These are phyloP conservation scores for Anthopleura sola DNA, from an alignment of 64 coral and sea anemone genomes.

Conservation along the genomic window DNA sequence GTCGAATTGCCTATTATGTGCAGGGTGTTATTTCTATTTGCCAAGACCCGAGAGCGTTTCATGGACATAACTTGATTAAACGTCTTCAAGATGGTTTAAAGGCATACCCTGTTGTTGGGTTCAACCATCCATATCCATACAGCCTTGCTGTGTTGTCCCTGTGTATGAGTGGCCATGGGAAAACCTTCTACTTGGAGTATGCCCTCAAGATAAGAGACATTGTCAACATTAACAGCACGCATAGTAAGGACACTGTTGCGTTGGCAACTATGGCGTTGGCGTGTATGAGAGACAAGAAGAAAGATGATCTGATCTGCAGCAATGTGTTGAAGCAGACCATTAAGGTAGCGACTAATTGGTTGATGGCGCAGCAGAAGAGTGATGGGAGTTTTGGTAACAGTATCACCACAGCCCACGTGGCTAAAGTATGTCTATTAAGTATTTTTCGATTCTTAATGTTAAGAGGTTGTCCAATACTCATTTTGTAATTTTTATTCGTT, in stretches of 20 bases:
- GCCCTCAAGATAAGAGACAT: background rate
- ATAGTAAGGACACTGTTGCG: background rate
- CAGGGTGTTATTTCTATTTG: constrained; percentile 35
- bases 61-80: constrained; percentile 30
- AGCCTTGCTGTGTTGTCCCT: constrained; percentile 40
- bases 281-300: background rate
- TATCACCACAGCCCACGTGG: background rate
- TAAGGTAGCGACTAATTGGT: background rate
- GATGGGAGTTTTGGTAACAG: constrained; percentile 8
- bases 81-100: constrained; percentile 4
- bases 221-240: background rate
- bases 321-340: background rate
- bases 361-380: background rate
- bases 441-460: background rate
- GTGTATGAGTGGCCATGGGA: constrained; percentile 16
- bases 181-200: background rate
- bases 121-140: constrained; percentile 45
- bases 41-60: constrained; percentile 23
- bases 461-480: too few relatives aligned
- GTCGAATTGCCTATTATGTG: constrained; percentile 24
- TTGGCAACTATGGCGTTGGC: constrained; percentile 7
- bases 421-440: background rate
- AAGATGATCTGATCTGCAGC: background rate
- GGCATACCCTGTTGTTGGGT: constrained; percentile 13
- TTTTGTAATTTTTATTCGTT: too few relatives aligned